phyloP scores from a whole-genome alignment of 2,888 invertebrate genomes.

The Caenorhabditis afra region DNA sequence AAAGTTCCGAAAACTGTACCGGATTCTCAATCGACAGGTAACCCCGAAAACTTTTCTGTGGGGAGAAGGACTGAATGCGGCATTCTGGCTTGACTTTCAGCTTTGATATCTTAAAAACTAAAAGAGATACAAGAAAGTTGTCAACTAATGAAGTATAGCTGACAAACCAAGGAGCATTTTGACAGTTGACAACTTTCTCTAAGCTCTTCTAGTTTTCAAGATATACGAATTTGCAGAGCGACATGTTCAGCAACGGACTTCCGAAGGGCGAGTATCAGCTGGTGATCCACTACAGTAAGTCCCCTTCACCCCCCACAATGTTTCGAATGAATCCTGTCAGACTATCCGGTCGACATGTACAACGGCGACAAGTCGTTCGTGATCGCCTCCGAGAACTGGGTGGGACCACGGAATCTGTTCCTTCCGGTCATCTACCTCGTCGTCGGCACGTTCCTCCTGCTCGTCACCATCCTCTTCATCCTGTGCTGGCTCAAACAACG shows the following conservation, averaged over 20 bases:
- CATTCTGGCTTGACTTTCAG: no score
- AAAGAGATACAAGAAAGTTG: no score
- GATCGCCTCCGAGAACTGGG: conserved; percentile 93
- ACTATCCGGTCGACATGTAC: conserved; percentile 92
- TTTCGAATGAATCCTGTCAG: conserved; percentile 75
- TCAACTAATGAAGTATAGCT: no score
- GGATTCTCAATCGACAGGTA: conserved; percentile 87
- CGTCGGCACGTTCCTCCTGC: conserved; percentile 90
- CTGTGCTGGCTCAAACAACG: conserved; percentile 90
- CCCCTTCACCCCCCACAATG: not conserved
- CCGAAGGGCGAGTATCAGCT: conserved; percentile 83
- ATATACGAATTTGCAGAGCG: conserved; percentile 77
- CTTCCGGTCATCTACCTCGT: conserved; percentile 97
- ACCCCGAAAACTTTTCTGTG: not conserved
- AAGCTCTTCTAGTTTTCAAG: no score
- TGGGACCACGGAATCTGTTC: conserved; percentile 98
- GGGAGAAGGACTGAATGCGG: not conserved
- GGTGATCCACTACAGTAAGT: conserved; percentile 79
- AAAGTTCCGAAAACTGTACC: conserved; percentile 91
- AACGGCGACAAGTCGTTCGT: conserved; percentile 95
- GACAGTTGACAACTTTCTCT: no score
- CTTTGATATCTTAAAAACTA: no score
- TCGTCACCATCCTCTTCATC: conserved; percentile 91
- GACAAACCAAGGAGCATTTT: no score
- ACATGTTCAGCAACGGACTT: conserved; percentile 76